Conservation (phyloP, 2,113 vertebrate species). For the Brachyistius frenatus region DNA sequence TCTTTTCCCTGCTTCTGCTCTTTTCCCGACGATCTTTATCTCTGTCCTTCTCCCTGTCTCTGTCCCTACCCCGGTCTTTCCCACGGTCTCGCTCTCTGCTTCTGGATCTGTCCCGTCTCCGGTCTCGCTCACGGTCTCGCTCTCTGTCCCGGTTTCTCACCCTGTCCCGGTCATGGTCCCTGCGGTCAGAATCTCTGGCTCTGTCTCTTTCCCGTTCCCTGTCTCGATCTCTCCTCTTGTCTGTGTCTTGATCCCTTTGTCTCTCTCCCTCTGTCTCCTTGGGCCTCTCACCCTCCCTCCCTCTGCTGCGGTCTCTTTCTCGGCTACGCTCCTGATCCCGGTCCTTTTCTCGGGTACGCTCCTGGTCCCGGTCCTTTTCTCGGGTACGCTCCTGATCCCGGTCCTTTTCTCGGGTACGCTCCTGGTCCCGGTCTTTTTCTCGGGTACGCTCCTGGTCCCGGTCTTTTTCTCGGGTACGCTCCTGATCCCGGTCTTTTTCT, state of each 20-base stretch:
- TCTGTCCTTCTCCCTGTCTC: constrained; percentile 65
- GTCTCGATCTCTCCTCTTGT: constrained; percentile 65
- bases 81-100: constrained; percentile 70
- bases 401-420: background rate
- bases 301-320: constrained; percentile 67
- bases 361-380: constrained; percentile 54
- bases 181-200: constrained; percentile 11
- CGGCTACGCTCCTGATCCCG: constrained; percentile 34
- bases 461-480: background rate
- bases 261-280: constrained; percentile 72
- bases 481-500: constrained; percentile 54
- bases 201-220: constrained; percentile 70
- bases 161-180: constrained; percentile 54
- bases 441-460: constrained; percentile 33
- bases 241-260: constrained; percentile 56
- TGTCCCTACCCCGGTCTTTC: constrained; percentile 78
- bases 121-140: constrained; percentile 71
- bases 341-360: constrained; percentile 24
- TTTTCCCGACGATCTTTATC: constrained; percentile 83
- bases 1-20: constrained; percentile 85
- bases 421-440: constrained; percentile 63
- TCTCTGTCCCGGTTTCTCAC: constrained; percentile 34
- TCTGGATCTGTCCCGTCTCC: constrained; percentile 64
- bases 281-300: constrained; percentile 58
- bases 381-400: constrained; percentile 34